phyloP scores from a whole-genome alignment of 1,140 invertebrate genomes.

The Arion vulgaris region DNA sequence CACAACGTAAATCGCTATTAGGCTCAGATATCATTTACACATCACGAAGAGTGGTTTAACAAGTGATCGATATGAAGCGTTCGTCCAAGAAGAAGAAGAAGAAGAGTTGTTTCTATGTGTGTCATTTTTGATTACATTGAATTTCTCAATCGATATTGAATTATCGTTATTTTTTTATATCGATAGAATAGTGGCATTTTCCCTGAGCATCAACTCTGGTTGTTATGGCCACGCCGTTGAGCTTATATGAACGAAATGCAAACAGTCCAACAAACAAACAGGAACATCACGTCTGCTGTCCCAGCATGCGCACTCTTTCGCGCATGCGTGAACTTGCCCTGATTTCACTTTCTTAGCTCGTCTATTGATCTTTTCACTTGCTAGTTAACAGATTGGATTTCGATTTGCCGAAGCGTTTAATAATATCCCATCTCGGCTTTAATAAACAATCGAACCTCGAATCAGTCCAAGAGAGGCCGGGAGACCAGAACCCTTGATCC shows the following conservation, averaged over 20 bases:
- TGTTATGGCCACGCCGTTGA: neutral
- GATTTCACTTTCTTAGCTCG: constrained; percentile 18
- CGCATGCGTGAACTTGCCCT: neutral
- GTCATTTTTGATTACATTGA: too few species aligned
- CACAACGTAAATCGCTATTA: too few species aligned
- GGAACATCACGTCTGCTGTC: neutral
- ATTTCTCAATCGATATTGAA: too few species aligned
- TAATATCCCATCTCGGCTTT: constrained; percentile 14
- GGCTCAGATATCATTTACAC: too few species aligned
- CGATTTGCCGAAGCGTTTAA: constrained; percentile 31
- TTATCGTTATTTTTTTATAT: too few species aligned
- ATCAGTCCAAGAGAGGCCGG: neutral
- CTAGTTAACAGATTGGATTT: constrained; percentile 29
- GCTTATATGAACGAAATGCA: neutral
- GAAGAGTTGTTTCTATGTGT: too few species aligned
- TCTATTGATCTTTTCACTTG: constrained; percentile 24
- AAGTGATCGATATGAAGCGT: too few species aligned
- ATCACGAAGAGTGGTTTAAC: too few species aligned
- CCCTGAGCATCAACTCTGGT: too few species aligned
- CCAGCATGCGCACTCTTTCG: neutral
- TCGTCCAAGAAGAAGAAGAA: too few species aligned
- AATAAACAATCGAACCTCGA: constrained; percentile 4
- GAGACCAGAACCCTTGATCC: constrained; percentile 1
- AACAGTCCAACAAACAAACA: neutral
- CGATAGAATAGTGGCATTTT: too few species aligned